Base-by-base conservation (phyloP, 2,888 invertebrate genomes). In the Drepanosiphum platanoidis region DNA sequence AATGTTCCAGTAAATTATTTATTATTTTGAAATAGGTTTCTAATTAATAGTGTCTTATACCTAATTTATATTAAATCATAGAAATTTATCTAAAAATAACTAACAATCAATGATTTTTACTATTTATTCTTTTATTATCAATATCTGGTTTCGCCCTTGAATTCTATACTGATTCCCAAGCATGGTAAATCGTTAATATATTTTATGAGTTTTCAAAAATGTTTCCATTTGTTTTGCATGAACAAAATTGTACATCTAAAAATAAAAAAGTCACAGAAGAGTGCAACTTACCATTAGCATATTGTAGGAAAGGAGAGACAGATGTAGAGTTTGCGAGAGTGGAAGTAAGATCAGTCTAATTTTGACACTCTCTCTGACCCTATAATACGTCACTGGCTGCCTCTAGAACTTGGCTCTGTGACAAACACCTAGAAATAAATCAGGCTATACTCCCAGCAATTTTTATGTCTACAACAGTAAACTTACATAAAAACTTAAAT, bases 331-430 rank as follows among this genome's bases (percentile, higher is more conserved):
- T 34, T 66, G 64, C 22, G 34, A 46, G 74, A 74, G 32, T 74
- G 74, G 82, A 82, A 74, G 71, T 82, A 46, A 39, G 74, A 83
- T 83, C 64, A 83, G 83, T 84, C 83, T 84, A 84, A 84, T 84
- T 84, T 77, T 84, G 83, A 84, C 75, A 84, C 75, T 84, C 66
- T 36, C 66, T 83, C 74, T 84, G 83, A 84, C 83, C 83, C 83
- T 52, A 68, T 84, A 84, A 77, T 75, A 84, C 83, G 83, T 84
- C 83, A 84, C 68, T 75, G 52, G 66, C 83, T 77, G 66, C 74
- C 18, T 84, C 68, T 84, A 64, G 52, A 30, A 84, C 32, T 84
- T 84, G 83, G 83, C 83, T 75, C 27, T 27, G 27, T 39, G 75
- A 75, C 83, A 84, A 84, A 68, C 13, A 52, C 75, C 83, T 84